Evolutionary conservation across 2,797 vertebrate species (phyloP).

Genomic region (Yasuhikotakia modesta): DNA sequence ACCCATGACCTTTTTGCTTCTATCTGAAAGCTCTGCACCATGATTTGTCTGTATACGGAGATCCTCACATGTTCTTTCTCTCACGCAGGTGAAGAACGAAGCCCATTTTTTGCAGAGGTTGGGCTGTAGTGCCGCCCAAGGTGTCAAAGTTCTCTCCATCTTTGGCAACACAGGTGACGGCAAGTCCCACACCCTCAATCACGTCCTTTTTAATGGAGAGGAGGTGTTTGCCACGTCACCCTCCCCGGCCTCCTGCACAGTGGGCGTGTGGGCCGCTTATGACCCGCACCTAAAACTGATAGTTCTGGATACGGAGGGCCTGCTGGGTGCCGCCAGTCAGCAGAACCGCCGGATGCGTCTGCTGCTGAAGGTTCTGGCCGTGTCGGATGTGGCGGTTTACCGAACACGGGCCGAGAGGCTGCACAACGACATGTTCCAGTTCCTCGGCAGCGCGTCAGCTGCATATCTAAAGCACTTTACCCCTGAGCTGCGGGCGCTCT

Average conservation of each 20-base stretch:
- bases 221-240: constrained; percentile 82
- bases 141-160: constrained; percentile 83
- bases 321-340: constrained; percentile 78
- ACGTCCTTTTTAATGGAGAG: constrained; percentile 76
- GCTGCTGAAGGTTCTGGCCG: constrained; percentile 83
- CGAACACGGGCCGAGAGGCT: constrained; percentile 84
- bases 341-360: constrained; percentile 83
- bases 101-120: constrained; percentile 73
- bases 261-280: constrained; percentile 83
- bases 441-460: constrained; percentile 81
- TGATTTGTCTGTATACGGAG: neutral
- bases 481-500: constrained; percentile 78
- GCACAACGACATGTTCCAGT: constrained; percentile 87
- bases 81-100: constrained; percentile 72
- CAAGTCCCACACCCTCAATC: constrained; percentile 86
- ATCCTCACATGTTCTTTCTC: constrained; percentile 15
- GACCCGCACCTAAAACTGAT: constrained; percentile 74
- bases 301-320: constrained; percentile 81
- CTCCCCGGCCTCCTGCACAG: constrained; percentile 81
- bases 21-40: neutral
- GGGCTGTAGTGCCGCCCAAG: constrained; percentile 68
- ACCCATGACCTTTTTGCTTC: too few relatives aligned
- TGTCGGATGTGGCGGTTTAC: constrained; percentile 83
- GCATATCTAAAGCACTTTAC: constrained; percentile 85
- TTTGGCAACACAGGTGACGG: constrained; percentile 86